Evolutionary conservation across 2,888 invertebrate species (phyloP).

Genomic region (Chelonus formosanus): DNA sequence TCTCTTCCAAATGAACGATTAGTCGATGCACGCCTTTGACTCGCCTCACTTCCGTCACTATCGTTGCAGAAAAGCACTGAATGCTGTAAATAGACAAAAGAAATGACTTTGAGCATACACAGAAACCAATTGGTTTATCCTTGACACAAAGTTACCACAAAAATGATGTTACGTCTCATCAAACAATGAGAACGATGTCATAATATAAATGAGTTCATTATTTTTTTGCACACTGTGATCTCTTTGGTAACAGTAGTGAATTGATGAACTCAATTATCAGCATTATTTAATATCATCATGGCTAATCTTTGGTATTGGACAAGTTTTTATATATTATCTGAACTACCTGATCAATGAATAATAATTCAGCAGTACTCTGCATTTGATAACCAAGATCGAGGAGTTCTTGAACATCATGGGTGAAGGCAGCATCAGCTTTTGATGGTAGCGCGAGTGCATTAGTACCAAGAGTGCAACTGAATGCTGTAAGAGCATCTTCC

Average conservation of each 20-base stretch:
- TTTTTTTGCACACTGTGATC: conserved; percentile 2
- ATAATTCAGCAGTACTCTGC: conserved; percentile 86
- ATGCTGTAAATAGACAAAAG: conserved; percentile 68
- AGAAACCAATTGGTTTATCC: conserved; percentile 23
- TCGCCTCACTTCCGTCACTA: conserved; percentile 69
- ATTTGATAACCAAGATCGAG: conserved; percentile 86
- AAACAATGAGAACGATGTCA: conserved; percentile 32
- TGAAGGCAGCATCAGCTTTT: conserved; percentile 86
- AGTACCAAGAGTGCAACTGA: conserved; percentile 71
- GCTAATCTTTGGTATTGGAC: too few species aligned
- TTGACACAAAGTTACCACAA: conserved; percentile 14
- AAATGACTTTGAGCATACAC: not conserved
- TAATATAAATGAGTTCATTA: conserved; percentile 5
- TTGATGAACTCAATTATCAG: not conserved
- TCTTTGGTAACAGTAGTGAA: not conserved
- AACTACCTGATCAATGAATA: conserved; percentile 78
- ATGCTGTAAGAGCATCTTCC: conserved; percentile 92
- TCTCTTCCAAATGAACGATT: conserved; percentile 64
- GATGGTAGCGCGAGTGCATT: conserved; percentile 76
- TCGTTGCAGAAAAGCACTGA: conserved; percentile 86
- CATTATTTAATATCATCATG: too few species aligned
- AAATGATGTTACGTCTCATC: conserved; percentile 19
- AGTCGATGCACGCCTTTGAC: conserved; percentile 65
- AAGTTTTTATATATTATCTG: too few species aligned
- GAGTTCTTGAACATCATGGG: conserved; percentile 71